Conservation (phyloP, 2,797 vertebrate genomes). For the Lophotriccus pileatus region DNA sequence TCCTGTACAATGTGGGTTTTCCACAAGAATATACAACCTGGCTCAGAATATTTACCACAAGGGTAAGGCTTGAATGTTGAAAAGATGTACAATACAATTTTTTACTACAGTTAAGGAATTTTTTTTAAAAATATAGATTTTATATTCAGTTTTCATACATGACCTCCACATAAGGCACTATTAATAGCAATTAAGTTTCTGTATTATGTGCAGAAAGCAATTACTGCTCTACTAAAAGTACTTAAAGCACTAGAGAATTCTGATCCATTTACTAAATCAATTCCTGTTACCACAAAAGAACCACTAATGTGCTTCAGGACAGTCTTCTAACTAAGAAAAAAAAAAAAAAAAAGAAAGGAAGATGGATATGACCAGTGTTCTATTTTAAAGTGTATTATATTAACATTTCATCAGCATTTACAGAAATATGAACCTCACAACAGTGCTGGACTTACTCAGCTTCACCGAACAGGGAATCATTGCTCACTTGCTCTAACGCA, state of each 20-base stretch:
- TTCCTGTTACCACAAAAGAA: constrained; percentile 61
- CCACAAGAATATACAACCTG: not conserved
- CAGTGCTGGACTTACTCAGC: not conserved
- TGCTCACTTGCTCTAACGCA: not conserved
- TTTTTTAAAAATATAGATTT: not conserved
- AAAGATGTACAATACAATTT: not conserved
- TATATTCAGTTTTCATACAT: constrained; percentile 12
- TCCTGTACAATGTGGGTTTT: not conserved
- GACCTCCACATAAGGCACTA: constrained; percentile 36
- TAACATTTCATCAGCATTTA: constrained; percentile 55
- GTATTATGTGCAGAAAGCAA: constrained; percentile 50
- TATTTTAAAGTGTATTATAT: constrained; percentile 48
- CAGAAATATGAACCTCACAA: constrained; percentile 19
- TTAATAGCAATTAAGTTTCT: constrained; percentile 60
- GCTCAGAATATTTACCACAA: not conserved
- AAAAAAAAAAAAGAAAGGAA: not conserved
- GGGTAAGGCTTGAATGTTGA: not conserved
- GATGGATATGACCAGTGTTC: not conserved
- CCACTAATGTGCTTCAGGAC: constrained; percentile 24
- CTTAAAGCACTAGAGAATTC: constrained; percentile 49
- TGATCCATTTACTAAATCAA: constrained; percentile 62
- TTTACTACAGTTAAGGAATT: not conserved
- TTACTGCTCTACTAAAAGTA: constrained; percentile 48
- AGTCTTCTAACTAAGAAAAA: not conserved
- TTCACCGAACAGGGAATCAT: not conserved